Percentiles rank a stretch among this genome's conserved stretches.
Conservation (phyloP, 2,113 vertebrate species). For the Paraplagusia blochii region DNA sequence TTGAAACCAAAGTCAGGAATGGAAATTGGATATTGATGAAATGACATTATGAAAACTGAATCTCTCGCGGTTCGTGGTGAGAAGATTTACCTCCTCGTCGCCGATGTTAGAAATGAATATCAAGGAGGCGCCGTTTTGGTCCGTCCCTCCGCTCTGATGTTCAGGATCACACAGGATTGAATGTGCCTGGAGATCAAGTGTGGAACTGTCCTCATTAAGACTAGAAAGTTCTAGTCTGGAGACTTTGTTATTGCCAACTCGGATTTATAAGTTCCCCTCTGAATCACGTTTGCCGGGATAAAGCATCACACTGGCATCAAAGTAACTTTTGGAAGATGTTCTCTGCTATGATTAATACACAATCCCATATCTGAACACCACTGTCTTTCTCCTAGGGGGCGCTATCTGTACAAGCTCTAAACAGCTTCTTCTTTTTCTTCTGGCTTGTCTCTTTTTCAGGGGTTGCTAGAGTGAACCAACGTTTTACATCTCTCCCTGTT, state of each 20-base stretch:
- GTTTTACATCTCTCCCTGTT: too few relatives aligned
- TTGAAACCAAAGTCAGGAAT: conserved; percentile 14
- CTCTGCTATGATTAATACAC: conserved; percentile 15
- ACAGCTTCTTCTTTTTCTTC: too few relatives aligned
- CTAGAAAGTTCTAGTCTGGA: conserved; percentile 46
- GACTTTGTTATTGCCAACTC: conserved; percentile 45
- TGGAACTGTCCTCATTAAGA: conserved; percentile 55
- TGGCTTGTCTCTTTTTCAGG: too few relatives aligned
- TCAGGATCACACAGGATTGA: conserved; percentile 45
- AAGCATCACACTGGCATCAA: conserved; percentile 21
- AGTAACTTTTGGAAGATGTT: conserved; percentile 16
- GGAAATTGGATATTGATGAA: conserved; percentile 30
- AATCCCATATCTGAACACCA: conserved; percentile 1
- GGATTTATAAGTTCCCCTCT: conserved; percentile 17
- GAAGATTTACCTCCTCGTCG: conserved; percentile 38
- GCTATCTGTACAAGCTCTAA: too few relatives aligned
- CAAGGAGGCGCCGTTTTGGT: conserved; percentile 39
- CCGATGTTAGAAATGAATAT: conserved; percentile 44
- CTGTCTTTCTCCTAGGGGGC: too few relatives aligned
- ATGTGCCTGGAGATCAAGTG: conserved; percentile 54
- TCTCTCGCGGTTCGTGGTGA: conserved; percentile 6
- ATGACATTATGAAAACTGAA: conserved; percentile 32
- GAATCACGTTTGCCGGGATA: conserved; percentile 19
- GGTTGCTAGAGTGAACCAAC: too few relatives aligned
- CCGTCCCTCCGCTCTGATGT: conserved; percentile 54